Evolutionary conservation across 2,888 invertebrate genomes (phyloP).

Genomic region (Miltochrista miniata): DNA sequence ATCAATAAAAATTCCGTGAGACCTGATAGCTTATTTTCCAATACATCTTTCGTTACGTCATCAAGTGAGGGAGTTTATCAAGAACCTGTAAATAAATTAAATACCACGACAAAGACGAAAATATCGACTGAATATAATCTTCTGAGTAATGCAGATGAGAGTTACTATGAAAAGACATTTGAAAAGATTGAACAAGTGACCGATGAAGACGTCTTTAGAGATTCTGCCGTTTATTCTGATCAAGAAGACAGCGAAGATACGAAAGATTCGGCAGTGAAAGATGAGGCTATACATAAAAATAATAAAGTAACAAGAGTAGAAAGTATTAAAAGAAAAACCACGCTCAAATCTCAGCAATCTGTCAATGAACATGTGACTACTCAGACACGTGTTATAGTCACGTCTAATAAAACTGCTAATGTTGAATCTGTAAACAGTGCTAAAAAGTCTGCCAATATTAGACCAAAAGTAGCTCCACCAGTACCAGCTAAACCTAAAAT

Average conservation of each 20-base stretch:
- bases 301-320: slow-evolving; percentile 59
- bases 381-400: slow-evolving; percentile 42
- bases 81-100: slow-evolving; percentile 48
- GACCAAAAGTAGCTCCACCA: slow-evolving; percentile 84
- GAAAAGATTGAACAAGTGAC: slow-evolving; percentile 89
- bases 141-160: slow-evolving; percentile 81
- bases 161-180: slow-evolving; percentile 90
- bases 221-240: slow-evolving; percentile 93
- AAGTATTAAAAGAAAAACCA: slow-evolving; percentile 58
- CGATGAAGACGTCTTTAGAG: slow-evolving; percentile 88
- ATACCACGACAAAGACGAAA: no score
- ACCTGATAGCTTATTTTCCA: slow-evolving; percentile 82
- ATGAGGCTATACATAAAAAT: slow-evolving; percentile 49
- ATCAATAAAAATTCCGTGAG: slow-evolving; percentile 84
- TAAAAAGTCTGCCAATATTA: slow-evolving; percentile 55
- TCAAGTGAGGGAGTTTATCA: slow-evolving; percentile 80
- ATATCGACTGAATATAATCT: slow-evolving; percentile 16
- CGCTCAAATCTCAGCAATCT: slow-evolving; percentile 58
- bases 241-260: slow-evolving; percentile 81
- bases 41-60: slow-evolving; percentile 82
- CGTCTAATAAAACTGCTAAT: slow-evolving; percentile 40
- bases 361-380: slow-evolving; percentile 23
- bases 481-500: slow-evolving; percentile 86
- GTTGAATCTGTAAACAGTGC: slow-evolving; percentile 41
- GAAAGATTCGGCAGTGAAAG: slow-evolving; percentile 42